Evolutionary conservation across 2,888 invertebrate species (phyloP), one percentile per base, ranked within the genome.

Genomic region (Dynastes grantii): DNA sequence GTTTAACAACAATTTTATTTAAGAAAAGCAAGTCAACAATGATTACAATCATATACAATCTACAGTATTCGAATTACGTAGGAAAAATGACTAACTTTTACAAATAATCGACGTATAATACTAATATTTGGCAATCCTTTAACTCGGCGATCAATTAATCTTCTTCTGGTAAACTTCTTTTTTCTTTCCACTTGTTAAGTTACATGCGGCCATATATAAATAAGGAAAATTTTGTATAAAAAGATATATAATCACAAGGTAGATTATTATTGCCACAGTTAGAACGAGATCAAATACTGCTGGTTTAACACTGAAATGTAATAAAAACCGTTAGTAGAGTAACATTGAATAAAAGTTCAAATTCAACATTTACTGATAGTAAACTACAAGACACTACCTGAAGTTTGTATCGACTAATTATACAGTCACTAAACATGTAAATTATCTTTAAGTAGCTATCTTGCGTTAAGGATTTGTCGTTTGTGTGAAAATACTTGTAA

Each of bases 251-350:
- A 93, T 85, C n/a, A 93, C 92, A 76, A 99, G 91, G 89, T 99
- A 99, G 32, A 93, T 91, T 51, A 94, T 90, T 85, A 99, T 98
- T 53, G 93, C 94, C 79, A 96, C 88, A 0, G 98, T 98, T 13
- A 99, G 91, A 84, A 99, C 94, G 84, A 99, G 93, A 91, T 99
- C 99, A 90, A 99, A 99, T 78, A 98, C 94, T 9, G 99, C 99
- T 81, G 99, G 99, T 88, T 99, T 99, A 5, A 98, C 98, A 88
- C 97, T 96, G 92, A 84, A 93, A 92, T 80, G 5, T 8, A 16
- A 45, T 22, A 16, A 16, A 67, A 2, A 16, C 6, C 0, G 40
- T 40, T 64, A 37, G 32, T 37, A 64, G 82, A 71, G 63, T 11
- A 6, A 8, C 8, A 45, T 11, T 11, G 77, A 80, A 51, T 27